phyloP scores from a whole-genome alignment of 2,797 vertebrate species.

The Premnoplex brunnescens region DNA sequence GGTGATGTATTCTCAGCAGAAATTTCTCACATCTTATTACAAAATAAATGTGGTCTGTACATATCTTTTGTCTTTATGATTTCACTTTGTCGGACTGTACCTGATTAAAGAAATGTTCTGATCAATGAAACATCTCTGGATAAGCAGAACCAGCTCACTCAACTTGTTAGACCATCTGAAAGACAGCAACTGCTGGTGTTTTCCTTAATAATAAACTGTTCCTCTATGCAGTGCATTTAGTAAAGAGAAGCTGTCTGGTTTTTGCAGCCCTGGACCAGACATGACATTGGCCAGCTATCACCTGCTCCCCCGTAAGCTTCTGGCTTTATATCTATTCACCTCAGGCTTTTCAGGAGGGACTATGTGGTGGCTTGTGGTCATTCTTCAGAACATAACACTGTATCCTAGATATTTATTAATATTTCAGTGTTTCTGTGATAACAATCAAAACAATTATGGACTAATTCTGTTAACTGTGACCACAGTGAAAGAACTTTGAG shows the following conservation, averaged over 20 bases:
- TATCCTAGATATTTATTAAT: background rate
- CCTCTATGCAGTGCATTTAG: background rate
- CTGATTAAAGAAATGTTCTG: background rate
- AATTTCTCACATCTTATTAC: background rate
- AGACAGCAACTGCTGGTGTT: background rate
- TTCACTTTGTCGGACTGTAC: background rate
- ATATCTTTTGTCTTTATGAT: background rate
- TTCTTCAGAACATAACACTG: background rate
- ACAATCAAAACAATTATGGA: background rate
- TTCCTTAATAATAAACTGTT: background rate
- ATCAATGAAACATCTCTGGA: background rate
- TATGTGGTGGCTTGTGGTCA: background rate
- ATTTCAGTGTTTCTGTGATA: background rate
- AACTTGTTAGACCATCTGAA: background rate
- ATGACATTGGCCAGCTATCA: fast-evolving
- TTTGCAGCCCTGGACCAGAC: background rate
- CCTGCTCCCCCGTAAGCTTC: background rate
- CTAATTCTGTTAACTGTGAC: background rate
- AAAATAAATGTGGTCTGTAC: background rate
- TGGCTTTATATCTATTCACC: background rate
- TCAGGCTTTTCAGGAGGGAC: background rate
- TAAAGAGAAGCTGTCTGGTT: background rate
- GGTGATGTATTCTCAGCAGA: background rate
- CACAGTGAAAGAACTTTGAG: background rate
- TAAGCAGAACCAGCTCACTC: background rate